Conservation (phyloP, 2,797 vertebrate genomes). For the Botia kubotai region DNA sequence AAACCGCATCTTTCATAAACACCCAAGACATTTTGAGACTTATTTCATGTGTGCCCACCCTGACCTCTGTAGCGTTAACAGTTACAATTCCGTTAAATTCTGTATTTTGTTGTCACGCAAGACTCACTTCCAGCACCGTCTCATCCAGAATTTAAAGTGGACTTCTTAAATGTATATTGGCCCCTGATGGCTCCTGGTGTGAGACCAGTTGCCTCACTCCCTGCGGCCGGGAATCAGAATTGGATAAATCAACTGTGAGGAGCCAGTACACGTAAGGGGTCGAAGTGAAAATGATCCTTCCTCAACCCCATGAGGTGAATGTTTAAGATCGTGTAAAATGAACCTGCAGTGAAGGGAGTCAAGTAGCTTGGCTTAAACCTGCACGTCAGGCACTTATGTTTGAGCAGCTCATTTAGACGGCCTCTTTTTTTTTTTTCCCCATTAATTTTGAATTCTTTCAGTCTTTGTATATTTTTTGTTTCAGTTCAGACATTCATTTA, state of each 20-base stretch:
- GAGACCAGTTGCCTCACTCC: slow-evolving; percentile 63
- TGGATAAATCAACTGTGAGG: slow-evolving; percentile 69
- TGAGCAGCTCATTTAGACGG: slow-evolving; percentile 54
- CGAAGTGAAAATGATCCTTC: slow-evolving; percentile 75
- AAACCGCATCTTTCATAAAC: not conserved
- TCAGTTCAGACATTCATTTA: slow-evolving; percentile 19
- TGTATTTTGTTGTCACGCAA: slow-evolving; percentile 46
- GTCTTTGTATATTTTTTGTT: slow-evolving; percentile 41
- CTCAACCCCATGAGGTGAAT: slow-evolving; percentile 69
- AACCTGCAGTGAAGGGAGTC: slow-evolving; percentile 71
- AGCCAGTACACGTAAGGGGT: slow-evolving; percentile 70
- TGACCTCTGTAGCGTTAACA: not conserved
- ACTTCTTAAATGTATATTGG: slow-evolving; percentile 69
- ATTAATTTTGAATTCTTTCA: slow-evolving; percentile 32
- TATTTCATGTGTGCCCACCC: no score
- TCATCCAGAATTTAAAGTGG: slow-evolving; percentile 61
- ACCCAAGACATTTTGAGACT: no score
- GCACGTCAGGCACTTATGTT: slow-evolving; percentile 66
- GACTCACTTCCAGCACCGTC: slow-evolving; percentile 57
- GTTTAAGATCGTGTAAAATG: slow-evolving; percentile 76
- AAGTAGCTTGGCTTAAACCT: slow-evolving; percentile 67
- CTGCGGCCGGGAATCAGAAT: slow-evolving; percentile 66
- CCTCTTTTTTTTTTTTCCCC: slow-evolving; percentile 41
- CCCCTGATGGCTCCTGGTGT: slow-evolving; percentile 61
- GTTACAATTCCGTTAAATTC: not conserved